These are phyloP conservation scores for Crax fasciolata DNA, from an alignment of 2,797 vertebrate species.

Conservation along the genomic window DNA sequence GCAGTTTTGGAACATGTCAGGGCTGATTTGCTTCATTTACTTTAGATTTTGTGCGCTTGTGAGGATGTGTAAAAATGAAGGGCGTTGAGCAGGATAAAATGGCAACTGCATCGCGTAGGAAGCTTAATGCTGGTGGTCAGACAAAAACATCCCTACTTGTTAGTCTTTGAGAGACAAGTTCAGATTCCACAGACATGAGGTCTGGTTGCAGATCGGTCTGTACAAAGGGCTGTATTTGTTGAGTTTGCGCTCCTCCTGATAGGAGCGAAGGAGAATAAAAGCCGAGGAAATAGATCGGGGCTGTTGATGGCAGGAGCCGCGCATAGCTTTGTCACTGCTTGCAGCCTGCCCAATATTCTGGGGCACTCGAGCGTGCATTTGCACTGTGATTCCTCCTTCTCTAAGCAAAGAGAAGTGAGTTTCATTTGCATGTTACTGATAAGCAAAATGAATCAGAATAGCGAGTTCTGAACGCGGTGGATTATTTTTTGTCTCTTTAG, in stretches of 20 bases:
- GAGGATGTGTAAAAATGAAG: neutral
- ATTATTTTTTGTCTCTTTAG: neutral
- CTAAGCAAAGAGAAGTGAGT: neutral
- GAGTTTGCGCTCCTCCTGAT: neutral
- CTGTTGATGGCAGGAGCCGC: neutral
- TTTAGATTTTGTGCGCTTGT: neutral
- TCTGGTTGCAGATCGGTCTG: neutral
- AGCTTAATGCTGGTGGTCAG: neutral
- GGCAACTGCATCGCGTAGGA: neutral
- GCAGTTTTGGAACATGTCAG: conserved; percentile 4
- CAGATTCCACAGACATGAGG: neutral
- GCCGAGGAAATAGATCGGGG: neutral
- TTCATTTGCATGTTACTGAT: neutral
- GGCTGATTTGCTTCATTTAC: neutral
- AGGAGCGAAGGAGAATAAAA: neutral
- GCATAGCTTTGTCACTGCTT: neutral
- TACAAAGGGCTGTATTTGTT: neutral
- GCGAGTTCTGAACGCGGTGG: neutral
- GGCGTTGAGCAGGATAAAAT: neutral
- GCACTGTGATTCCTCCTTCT: neutral
- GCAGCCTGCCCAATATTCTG: neutral
- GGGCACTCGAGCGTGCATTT: neutral
- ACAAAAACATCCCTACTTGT: neutral
- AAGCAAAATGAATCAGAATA: neutral
- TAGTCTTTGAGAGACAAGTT: neutral